Evolutionary conservation across 1,140 invertebrate genomes (phyloP), one percentile per base, ranked within the genome.

Genomic region (Forficula auricularia): DNA sequence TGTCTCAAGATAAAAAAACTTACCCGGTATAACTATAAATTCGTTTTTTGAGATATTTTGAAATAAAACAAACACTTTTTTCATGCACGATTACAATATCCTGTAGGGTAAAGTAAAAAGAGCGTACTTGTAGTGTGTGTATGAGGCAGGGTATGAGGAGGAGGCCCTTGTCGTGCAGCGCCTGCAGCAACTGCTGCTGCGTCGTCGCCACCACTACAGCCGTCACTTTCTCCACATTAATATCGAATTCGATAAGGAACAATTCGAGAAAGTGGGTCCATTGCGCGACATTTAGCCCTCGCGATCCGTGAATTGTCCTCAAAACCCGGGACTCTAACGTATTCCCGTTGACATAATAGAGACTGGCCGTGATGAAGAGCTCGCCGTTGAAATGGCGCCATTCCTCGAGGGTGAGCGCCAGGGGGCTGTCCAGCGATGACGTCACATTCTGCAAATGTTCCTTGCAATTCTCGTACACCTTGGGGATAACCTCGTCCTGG

Each of bases 401-500:
- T 43, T 69, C 66, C 48, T 70, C 68, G 0, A 69, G 46, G 0
- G 61, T 58, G 1, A 70, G 45, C 13, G 22, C 4, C 4, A 27
- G 22, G 4, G 22, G 10, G 22, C 22, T 10, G 4, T 27, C 4
- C 10, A 27, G 4, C 22, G 22, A 27, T 27, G 22, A 4, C 22
- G 22, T 27, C 22, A 27, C 22, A 27, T 10, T 48, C 1, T 49
- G 41, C 3, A 68, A 56, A 2, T 57, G 51, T 33, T 66, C 61
- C 19, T 59, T 58, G 40, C 59, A 64, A 9, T 53, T 57, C 2
- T 67, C 59, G 42, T 68, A 69, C 14, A 63, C 59, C 46, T 58
- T 63, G 20, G 68, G 68, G 46, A 70, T 60, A 35, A 68, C 60
- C 42, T 67, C 65, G 35, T 65, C 61, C 48, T 66, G 64, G 1